Base-by-base conservation (phyloP, 2,888 invertebrate genomes). In the Ophion costatus region DNA sequence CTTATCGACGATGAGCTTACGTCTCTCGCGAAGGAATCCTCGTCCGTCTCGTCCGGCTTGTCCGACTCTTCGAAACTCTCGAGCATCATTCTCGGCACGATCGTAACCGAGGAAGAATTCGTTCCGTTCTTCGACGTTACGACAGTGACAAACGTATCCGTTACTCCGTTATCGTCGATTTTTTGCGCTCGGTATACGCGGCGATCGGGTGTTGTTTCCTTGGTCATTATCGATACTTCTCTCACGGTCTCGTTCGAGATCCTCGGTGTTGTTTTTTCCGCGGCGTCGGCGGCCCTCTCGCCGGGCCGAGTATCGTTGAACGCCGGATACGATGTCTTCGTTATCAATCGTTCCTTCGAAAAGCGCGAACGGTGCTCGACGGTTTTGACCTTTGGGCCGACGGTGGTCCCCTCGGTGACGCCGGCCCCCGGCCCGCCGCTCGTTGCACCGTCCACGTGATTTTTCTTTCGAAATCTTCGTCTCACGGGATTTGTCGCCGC, bases 301-400 rank as follows among this genome's bases (percentile, higher is more conserved):
- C 17, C 63, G 17, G 0, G 84, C n/a, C 17, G 70, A 14, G 71
- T 76, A 22, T 70, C 87, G 14, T 84, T 79, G 0, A 80, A 80
- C 22, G 83, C 70, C 0, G 90, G 90, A 76, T 89, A 90, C 20
- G 87, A 86, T 1, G 89, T 90, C 73, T 90, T 90, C 0, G 89
- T 90, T 42, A 90, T 88, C 17, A 88, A 90, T 61, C 91, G 89
- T 75, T 90, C 90, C 38, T 91, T 91, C 0, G 91, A 89, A 14
- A 91, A 88, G 9, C 89, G 88, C 1, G 90, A 90, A 59, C 89
- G 90, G 64, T 90, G 90, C 67, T 90, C 91, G 64, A 90, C 64
- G 0, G 90, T 88, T 85, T 87, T 86, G 14, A 80, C 88, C 24
- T 88, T 88, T 0, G 90, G 88, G 6, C 17, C 17, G 51, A 88